Base-by-base conservation (phyloP, 2,113 vertebrate species). In the Istiophorus platypterus region DNA sequence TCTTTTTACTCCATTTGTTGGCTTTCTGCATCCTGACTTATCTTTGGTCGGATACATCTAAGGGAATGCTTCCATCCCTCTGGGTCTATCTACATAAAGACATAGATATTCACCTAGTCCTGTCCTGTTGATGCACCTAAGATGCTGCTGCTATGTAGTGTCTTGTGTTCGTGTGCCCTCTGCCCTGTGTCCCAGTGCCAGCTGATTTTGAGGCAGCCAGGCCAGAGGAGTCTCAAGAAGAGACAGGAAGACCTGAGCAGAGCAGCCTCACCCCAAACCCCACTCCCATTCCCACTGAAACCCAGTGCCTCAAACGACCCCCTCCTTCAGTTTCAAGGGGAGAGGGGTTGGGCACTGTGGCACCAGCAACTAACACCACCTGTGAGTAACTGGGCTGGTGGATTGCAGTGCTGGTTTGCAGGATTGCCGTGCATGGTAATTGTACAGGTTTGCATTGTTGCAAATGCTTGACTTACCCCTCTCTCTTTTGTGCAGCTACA, bases 361-460 rank as follows among this genome's bases (percentile, higher is more conserved):
- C 91, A 49, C 76, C 82, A 78, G 78, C 87, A 72, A 68, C 93
- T 90, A 83, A 89, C 72, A 86, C 91, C 84, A 94, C 92, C 91
- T 92, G 95, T 96, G 95, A 96, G 96, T 95, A 95, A 92, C 76
- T 58, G 63, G 61, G 89, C 90, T 91, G 91, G 91, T 92, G 89
- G 88, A 88, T 92, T 94, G 92, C 92, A 89, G 92, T 94, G 90
- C 91, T 91, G 90, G 88, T 92, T 94, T 93, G 92, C 86, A 88
- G 91, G 85, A 89, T 91, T 93, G 92, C 87, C 41, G 87, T 93
- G 93, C 88, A 91, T 91, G 90, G 84, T 89, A 74, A 52, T 64
- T 87, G 88, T 94, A 81, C 68, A 80, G 89, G 85, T 88, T 90
- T 95, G 94, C 86, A 42, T 81, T 82, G 86, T 72, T 83, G 91